Evolutionary conservation across 1,140 invertebrate species (phyloP).

Genomic region (Pogonomyrmex barbatus): DNA sequence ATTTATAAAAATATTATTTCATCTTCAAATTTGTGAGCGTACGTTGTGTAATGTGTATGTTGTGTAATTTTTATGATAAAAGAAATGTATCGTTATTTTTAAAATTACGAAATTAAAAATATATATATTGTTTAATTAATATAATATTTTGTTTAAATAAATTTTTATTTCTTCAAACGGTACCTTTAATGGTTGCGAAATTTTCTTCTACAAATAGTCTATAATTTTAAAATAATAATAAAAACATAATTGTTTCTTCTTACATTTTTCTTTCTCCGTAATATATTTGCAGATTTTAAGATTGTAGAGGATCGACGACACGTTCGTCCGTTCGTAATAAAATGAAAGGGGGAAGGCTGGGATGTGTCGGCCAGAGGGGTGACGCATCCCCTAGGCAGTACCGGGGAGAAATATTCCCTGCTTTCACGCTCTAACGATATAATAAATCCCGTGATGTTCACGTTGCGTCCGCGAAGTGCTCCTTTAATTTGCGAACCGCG

Average conservation of each 20-base stretch:
- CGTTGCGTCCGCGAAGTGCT: constrained; percentile 58
- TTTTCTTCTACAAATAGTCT: neutral
- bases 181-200: neutral
- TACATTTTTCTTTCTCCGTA: constrained; percentile 7
- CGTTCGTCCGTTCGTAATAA: constrained; percentile 61
- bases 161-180: neutral
- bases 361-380: constrained; percentile 53
- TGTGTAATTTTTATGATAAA: neutral
- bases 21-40: neutral
- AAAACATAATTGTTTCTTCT: constrained; percentile 6
- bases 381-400: constrained; percentile 53
- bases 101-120: neutral
- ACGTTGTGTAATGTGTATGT: neutral
- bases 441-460: constrained; percentile 64
- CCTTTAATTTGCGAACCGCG: constrained; percentile 59
- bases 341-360: constrained; percentile 55
- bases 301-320: constrained; percentile 44
- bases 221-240: constrained; percentile 20
- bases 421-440: constrained; percentile 66
- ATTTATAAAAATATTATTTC: constrained; percentile 18
- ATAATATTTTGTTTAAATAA: neutral
- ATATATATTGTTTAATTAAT: neutral
- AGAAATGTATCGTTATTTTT: neutral
- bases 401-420: constrained; percentile 60
- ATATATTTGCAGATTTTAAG: constrained; percentile 62